These are phyloP conservation scores for Thinocorus orbignyianus DNA, from an alignment of 2,113 vertebrate genomes.

Conservation along the genomic window DNA sequence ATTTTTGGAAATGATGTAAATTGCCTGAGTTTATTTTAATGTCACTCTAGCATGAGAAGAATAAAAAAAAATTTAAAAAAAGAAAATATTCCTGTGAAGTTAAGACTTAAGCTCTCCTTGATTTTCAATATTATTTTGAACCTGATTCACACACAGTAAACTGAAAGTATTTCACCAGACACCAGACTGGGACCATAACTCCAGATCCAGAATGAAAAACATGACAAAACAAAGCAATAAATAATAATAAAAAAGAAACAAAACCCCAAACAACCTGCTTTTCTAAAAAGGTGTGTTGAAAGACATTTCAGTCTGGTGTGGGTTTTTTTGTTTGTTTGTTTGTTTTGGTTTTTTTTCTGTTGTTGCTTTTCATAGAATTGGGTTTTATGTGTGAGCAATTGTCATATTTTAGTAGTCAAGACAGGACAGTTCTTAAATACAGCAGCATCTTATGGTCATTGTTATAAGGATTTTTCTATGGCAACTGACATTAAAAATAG, in stretches of 20 bases:
- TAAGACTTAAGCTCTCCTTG: background rate
- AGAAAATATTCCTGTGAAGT: background rate
- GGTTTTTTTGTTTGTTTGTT: background rate
- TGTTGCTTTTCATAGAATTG: background rate
- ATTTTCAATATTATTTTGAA: background rate
- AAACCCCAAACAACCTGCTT: background rate
- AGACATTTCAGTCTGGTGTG: accelerated
- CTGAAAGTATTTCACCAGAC: background rate
- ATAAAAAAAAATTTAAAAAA: background rate
- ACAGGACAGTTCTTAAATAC: background rate
- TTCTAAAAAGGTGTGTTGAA: background rate
- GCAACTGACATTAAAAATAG: background rate
- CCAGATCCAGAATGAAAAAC: background rate
- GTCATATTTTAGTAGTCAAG: background rate
- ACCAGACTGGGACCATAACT: background rate
- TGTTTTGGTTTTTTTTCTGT: background rate
- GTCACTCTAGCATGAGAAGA: background rate
- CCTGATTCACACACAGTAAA: background rate
- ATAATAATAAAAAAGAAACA: background rate
- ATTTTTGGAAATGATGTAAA: background rate
- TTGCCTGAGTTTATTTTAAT: background rate
- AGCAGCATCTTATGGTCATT: accelerated
- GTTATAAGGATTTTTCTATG: accelerated
- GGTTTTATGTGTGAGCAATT: background rate
- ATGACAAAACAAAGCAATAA: background rate